Evolutionary conservation across 1,140 invertebrate genomes (phyloP), one percentile per base, ranked within the genome.

Genomic region (Magallana angulata): DNA sequence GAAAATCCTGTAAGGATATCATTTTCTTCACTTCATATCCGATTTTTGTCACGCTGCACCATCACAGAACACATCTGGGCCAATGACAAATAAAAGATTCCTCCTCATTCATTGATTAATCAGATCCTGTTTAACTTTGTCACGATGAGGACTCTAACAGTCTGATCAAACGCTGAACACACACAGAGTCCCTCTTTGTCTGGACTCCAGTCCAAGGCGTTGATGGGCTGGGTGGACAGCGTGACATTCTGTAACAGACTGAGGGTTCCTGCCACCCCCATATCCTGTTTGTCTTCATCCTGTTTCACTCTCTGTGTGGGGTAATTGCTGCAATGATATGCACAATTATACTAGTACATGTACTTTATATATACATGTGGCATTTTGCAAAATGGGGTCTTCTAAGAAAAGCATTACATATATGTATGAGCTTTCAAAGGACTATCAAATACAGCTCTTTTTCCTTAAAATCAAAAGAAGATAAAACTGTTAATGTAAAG

Each of bases 121-220:
- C 88, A 93, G 5, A 93, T 68, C 58, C 88, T 95, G 95, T 98
- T 98, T 0, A 99, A 95, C 95, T 98, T 98, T 2, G 98, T 99
- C 12, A 97, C 97, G 82, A 99, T 97, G 60, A 99, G 93, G 7
- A 99, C 96, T 30, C 98, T 95, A n/a, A 99, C 93, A 86, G 96
- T 97, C 94, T 99, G 98, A 95, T 99, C 98, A 94, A 99, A 99
- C 0, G 98, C 96, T 4, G 97, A 97, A 92, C 97, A 98, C 3
- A 98, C 96, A 60, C 97, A 97, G 0, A 99, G 95, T 14, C 98
- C 98, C 58, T 96, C 94, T 94, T 99, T 98, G 93, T 99, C 98
- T 1, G 96, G 96, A 94, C 97, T 98, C 98, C 98, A 99, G 93
- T 98, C 97, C 89, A 98, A 97, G 4, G 97, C 96, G 91, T 97